Base-by-base conservation (phyloP, 2,888 invertebrate genomes). In the Euphydryas editha region DNA sequence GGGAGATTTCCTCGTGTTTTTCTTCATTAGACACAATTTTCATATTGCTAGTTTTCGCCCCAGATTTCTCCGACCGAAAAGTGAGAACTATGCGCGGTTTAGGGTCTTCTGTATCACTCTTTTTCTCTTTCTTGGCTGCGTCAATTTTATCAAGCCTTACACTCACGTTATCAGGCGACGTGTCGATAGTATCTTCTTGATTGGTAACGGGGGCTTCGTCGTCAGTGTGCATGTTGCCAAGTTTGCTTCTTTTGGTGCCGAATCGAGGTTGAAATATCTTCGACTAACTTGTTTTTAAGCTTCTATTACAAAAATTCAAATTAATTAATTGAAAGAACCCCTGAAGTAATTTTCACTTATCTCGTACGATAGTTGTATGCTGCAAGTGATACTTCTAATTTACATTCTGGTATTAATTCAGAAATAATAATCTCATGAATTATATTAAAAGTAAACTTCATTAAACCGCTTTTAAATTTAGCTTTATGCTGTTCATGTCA, bases 71-170 rank as follows among this genome's bases (percentile, higher is more conserved):
- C 0, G 94, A 94, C n/a, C 94, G 90, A 72, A 95, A 94, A 0
- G 94, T 95, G 39, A 95, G 81, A 10, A 95, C 94, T 66, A 95
- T 94, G 49, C 94, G 90, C 2, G 94, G 94, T 77, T 94, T 94
- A 0, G 88, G 88, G 63, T 92, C 92, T 61, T 88, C 89, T 10
- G 72, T 69, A 39, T 87, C 88, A 36, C 78, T 77, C 74, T 85
- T 86, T 56, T 75, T 74, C 5, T 84, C 87, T 76, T 85, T 87
- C 68, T 84, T 86, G 2, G 72, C 70, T 15, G 71, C 56, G 57
- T 88, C 88, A 65, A 69, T 68, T 71, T 87, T 86, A 58, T 88
- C 87, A 37, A 81, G 68, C 70, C 79, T 81, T 15, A 82, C 80
- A 46, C 78, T 77, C 36, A 82, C 65, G 60, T 78, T 82, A 42